Evolutionary conservation across 2,113 vertebrate species (phyloP).

Genomic region (Lepisosteus oculatus): DNA sequence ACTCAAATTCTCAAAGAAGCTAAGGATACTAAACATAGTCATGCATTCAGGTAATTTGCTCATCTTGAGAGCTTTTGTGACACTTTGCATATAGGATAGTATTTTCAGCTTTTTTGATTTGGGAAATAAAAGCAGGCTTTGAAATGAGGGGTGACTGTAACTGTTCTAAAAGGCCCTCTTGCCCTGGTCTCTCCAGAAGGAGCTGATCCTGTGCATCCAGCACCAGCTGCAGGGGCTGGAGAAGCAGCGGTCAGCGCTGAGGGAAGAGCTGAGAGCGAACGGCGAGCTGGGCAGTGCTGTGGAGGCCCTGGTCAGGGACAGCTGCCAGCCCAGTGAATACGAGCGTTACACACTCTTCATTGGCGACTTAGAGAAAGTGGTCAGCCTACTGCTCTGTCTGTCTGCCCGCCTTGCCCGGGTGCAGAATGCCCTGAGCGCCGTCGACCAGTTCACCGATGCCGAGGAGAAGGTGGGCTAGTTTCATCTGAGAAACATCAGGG

Average conservation of each 20-base stretch:
- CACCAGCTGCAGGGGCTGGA: slow-evolving; percentile 58
- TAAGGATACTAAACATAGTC: too few species aligned
- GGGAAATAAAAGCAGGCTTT: too few species aligned
- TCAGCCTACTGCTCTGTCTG: slow-evolving; percentile 84
- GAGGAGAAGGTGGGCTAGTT: slow-evolving; percentile 81
- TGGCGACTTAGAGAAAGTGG: slow-evolving; percentile 85
- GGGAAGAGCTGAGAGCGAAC: slow-evolving; percentile 53
- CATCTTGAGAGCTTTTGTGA: too few species aligned
- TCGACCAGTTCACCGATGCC: slow-evolving; percentile 61
- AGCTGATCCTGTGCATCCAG: slow-evolving; percentile 64
- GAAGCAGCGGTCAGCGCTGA: slow-evolving; percentile 53
- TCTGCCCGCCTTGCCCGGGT: slow-evolving; percentile 84
- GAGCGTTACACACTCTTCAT: slow-evolving; percentile 83
- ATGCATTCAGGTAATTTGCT: too few species aligned
- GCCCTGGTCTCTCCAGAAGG: slow-evolving; percentile 43
- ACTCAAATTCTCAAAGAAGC: too few species aligned
- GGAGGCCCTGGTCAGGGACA: slow-evolving; percentile 51
- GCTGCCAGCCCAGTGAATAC: slow-evolving; percentile 74
- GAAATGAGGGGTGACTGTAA: not conserved
- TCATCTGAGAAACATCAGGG: too few species aligned
- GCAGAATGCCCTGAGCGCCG: slow-evolving; percentile 73
- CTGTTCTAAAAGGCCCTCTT: not conserved
- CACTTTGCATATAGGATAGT: too few species aligned
- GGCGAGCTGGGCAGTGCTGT: slow-evolving; percentile 40
- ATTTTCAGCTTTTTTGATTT: too few species aligned